Conservation (phyloP, 1,140 invertebrate species). For the Battus philenor region DNA sequence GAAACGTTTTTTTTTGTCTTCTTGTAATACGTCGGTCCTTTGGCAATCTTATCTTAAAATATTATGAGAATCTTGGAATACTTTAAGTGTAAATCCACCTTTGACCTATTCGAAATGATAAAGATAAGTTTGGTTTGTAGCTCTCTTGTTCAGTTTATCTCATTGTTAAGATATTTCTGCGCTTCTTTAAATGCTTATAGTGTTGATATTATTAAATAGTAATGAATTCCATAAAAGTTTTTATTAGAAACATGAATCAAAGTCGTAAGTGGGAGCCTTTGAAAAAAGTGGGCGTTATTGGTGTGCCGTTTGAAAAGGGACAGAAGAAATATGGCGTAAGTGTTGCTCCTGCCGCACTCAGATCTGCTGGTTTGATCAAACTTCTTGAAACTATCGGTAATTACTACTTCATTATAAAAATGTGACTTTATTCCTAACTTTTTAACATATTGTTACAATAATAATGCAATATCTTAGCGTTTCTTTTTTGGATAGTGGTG, state of each 20-base stretch:
- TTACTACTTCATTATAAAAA: slow-evolving; percentile 16
- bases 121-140: no score
- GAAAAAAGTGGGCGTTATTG: slow-evolving; percentile 79
- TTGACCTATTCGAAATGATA: slow-evolving; percentile 24
- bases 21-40: no score
- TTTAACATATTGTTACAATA: no score
- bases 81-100: no score
- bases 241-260: slow-evolving; percentile 50
- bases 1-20: no score
- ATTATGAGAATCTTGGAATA: no score
- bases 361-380: slow-evolving; percentile 71
- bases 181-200: slow-evolving; percentile 8
- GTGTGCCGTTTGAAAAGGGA: slow-evolving; percentile 86
- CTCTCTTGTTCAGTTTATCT: slow-evolving; percentile 4
- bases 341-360: slow-evolving; percentile 76
- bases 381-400: slow-evolving; percentile 71
- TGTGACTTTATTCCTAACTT: not conserved
- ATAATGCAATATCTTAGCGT: no score
- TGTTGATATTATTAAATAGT: slow-evolving; percentile 22
- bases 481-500: no score
- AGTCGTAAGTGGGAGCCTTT: slow-evolving; percentile 41
- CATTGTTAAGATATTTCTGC: not conserved
- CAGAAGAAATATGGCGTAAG: slow-evolving; percentile 80
- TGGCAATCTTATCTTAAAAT: no score
- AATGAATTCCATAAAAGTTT: slow-evolving; percentile 54